Evolutionary conservation across 2,113 vertebrate species (phyloP).

Genomic region (Shinisaurus crocodilurus): DNA sequence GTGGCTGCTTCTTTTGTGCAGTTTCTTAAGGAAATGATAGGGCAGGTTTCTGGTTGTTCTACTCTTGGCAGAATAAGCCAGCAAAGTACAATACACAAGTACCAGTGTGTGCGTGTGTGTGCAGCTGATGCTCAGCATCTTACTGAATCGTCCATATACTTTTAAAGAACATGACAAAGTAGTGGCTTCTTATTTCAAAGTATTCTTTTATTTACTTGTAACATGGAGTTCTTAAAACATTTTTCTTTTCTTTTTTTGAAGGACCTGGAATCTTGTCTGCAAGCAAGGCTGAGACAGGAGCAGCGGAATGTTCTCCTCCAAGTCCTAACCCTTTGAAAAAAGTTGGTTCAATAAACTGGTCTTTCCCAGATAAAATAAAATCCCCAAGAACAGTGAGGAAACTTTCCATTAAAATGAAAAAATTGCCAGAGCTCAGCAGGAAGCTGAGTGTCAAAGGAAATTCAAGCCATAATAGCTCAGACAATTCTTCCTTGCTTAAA

Average conservation of each 20-base stretch:
- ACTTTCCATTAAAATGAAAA: constrained; percentile 99
- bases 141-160: neutral
- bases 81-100: constrained; percentile 3
- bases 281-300: constrained; percentile 68
- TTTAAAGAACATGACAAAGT: constrained; percentile 27
- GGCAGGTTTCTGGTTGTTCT: constrained; percentile 40
- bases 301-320: constrained; percentile 84
- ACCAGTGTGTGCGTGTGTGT: neutral
- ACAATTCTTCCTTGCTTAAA: constrained; percentile 72
- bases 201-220: constrained; percentile 6
- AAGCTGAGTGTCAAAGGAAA: constrained; percentile 92
- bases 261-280: constrained; percentile 68
- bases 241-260: constrained; percentile 59
- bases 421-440: constrained; percentile 94
- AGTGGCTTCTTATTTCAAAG: constrained; percentile 6
- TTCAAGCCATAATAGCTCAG: constrained; percentile 74
- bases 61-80: neutral
- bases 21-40: constrained; percentile 46
- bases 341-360: constrained; percentile 92
- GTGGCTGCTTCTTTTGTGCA: constrained; percentile 32
- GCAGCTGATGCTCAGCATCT: constrained; percentile 28
- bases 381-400: constrained; percentile 96
- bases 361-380: constrained; percentile 97
- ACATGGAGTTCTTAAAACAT: neutral
- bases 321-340: constrained; percentile 93